phyloP scores from a whole-genome alignment of 1,140 invertebrate genomes.

The Neodiprion fabricii region DNA sequence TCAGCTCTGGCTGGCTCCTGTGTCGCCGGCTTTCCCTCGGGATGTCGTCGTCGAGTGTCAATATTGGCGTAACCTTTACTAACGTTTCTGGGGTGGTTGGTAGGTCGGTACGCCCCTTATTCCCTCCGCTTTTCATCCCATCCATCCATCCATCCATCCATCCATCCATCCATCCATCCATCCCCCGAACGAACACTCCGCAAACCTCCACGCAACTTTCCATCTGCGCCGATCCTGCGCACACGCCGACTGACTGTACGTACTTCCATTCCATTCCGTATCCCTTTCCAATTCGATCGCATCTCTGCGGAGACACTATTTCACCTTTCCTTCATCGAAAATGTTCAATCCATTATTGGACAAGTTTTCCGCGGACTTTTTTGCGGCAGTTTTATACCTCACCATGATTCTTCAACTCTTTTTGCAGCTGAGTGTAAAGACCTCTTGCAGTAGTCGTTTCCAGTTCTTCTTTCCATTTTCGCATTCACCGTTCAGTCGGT shows the following conservation, averaged over 20 bases:
- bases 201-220: background rate
- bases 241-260: background rate
- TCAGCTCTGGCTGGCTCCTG: background rate
- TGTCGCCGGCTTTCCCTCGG: background rate
- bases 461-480: too few species aligned
- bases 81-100: background rate
- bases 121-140: background rate
- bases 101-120: background rate
- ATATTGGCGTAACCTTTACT: conserved; percentile 3
- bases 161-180: background rate
- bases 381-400: too few species aligned
- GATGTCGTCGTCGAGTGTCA: conserved; percentile 6
- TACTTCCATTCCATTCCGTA: background rate
- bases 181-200: background rate
- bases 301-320: background rate
- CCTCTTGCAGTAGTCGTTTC: too few species aligned
- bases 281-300: background rate
- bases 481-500: too few species aligned
- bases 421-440: too few species aligned
- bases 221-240: background rate
- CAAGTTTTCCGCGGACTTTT: too few species aligned
- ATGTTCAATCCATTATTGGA: background rate
- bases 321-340: background rate
- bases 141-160: background rate
- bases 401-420: too few species aligned